These are phyloP conservation scores for Typhlichthys eigenmanni DNA, from an alignment of 2,797 vertebrate genomes.

Conservation along the genomic window DNA sequence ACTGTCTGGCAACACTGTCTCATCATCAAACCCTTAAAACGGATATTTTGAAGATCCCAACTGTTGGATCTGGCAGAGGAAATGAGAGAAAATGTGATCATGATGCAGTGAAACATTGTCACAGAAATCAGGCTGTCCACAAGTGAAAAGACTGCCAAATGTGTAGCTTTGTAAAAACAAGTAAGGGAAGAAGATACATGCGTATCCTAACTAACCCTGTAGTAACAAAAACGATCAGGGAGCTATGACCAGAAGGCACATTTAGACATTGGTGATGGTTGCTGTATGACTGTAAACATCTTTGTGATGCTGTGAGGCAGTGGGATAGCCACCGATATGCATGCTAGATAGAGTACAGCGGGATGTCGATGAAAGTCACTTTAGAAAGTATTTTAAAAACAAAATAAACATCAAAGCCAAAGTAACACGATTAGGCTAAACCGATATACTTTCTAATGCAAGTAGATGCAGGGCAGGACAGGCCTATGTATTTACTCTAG, in stretches of 20 bases:
- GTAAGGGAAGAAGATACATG: constrained; percentile 21
- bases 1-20: constrained; percentile 14
- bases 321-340: constrained; percentile 30
- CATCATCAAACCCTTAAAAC: constrained; percentile 25
- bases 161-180: constrained; percentile 59
- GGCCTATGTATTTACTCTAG: constrained; percentile 71
- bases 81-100: constrained; percentile 26
- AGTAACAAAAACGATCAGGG: constrained; percentile 55
- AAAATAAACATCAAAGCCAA: neutral
- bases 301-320: constrained; percentile 43
- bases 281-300: constrained; percentile 72
- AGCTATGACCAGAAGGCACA: constrained; percentile 74
- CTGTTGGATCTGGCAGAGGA: neutral
- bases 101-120: constrained; percentile 25
- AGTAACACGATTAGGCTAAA: constrained; percentile 34
- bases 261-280: constrained; percentile 60
- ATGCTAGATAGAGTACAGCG: neutral
- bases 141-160: constrained; percentile 33
- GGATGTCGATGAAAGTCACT: constrained; percentile 11
- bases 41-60: constrained; percentile 5
- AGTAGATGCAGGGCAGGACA: constrained; percentile 78
- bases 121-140: constrained; percentile 15
- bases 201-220: constrained; percentile 47
- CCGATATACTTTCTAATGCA: constrained; percentile 77
- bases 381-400: constrained; percentile 34